Evolutionary conservation across 2,888 invertebrate species (phyloP).

Genomic region (Lymantria monacha): DNA sequence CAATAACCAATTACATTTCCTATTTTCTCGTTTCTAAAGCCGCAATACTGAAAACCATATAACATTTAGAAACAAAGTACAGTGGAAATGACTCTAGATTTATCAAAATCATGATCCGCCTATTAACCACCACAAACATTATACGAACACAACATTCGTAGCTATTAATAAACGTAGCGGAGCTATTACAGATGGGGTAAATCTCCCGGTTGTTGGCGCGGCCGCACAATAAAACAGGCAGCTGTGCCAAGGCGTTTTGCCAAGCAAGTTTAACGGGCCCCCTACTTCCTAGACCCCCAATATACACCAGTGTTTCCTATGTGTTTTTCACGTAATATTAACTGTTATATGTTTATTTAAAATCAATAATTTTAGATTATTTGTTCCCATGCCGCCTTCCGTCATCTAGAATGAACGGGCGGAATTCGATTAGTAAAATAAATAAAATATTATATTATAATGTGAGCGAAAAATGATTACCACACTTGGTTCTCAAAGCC

Average conservation of each 20-base stretch:
- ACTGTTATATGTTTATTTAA: not conserved
- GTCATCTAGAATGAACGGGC: too few species aligned
- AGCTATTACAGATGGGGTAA: constrained; percentile 60
- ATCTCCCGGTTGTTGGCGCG: constrained; percentile 63
- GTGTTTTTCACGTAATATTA: too few species aligned
- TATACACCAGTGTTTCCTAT: constrained; percentile 23
- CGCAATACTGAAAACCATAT: not conserved
- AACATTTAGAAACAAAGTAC: not conserved
- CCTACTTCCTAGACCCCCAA: constrained; percentile 29
- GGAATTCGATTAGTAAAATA: too few species aligned
- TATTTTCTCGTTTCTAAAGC: too few species aligned
- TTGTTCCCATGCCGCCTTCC: too few species aligned
- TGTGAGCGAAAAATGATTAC: too few species aligned
- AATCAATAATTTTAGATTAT: not conserved
- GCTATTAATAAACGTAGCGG: constrained; percentile 57
- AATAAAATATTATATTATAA: too few species aligned
- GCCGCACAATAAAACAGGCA: constrained; percentile 58
- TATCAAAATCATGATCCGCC: constrained; percentile 54
- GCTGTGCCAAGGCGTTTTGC: constrained; percentile 63
- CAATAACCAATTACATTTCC: too few species aligned
- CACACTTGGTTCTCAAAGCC: too few species aligned
- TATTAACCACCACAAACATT: constrained; percentile 55
- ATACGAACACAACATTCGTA: constrained; percentile 50
- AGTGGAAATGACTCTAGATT: constrained; percentile 41
- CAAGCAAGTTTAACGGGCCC: constrained; percentile 56